phyloP scores from a whole-genome alignment of 2,113 vertebrate genomes.

The Danionella cerebrum region DNA sequence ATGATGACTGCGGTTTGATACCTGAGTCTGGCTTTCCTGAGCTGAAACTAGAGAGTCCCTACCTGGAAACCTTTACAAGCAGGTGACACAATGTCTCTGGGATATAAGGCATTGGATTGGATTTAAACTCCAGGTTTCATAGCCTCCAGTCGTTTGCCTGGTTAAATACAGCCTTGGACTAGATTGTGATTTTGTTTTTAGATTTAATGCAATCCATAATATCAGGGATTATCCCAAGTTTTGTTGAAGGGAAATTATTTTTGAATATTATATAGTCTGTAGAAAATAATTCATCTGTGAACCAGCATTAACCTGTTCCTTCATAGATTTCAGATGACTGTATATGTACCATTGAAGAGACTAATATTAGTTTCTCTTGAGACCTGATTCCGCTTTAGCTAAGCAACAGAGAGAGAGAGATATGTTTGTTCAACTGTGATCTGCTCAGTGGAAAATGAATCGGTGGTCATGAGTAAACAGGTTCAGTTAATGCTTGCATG shows the following conservation, averaged over 20 bases:
- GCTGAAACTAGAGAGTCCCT: conserved; percentile 27
- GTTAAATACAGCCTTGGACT: not conserved
- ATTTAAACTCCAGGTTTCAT: conserved; percentile 11
- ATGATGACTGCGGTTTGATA: conserved; percentile 36
- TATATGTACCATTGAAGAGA: not conserved
- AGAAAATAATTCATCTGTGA: no score
- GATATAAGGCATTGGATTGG: not conserved
- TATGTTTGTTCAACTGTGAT: conserved; percentile 18
- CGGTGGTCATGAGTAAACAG: conserved; percentile 27
- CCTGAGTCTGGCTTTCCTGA: conserved; percentile 34
- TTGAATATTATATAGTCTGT: no score
- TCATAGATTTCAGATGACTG: not conserved
- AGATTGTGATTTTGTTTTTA: no score
- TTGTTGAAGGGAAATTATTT: no score
- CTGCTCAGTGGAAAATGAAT: conserved; percentile 18
- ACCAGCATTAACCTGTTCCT: not conserved
- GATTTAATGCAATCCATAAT: no score
- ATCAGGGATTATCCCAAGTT: no score
- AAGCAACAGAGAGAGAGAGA: conserved; percentile 15
- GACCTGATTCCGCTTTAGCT: not conserved
- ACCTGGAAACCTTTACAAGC: conserved; percentile 6
- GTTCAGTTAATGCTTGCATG: conserved; percentile 43
- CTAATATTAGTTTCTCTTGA: not conserved
- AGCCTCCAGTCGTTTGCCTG: not conserved
- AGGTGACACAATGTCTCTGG: conserved; percentile 13